Evolutionary conservation across 1,140 invertebrate genomes (phyloP).

Genomic region (Polyergus mexicanus): DNA sequence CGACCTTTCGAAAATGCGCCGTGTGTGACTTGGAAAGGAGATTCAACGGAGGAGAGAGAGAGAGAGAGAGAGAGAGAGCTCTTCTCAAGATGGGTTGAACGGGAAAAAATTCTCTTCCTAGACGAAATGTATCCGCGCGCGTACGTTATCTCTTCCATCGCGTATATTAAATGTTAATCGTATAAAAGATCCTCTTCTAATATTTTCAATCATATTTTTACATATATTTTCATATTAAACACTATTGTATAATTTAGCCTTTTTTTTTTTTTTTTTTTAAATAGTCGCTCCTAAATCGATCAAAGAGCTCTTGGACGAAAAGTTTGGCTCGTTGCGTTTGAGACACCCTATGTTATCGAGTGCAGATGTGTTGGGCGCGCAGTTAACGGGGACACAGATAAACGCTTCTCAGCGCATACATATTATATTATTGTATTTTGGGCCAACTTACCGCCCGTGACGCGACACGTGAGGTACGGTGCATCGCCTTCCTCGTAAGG

Average conservation of each 20-base stretch:
- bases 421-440: slow-evolving; percentile 53
- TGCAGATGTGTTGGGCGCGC: slow-evolving; percentile 2
- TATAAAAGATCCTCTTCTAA: not conserved
- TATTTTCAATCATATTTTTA: not conserved
- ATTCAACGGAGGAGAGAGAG: not conserved
- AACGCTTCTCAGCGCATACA: slow-evolving; percentile 31
- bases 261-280: not conserved
- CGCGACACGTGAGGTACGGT: slow-evolving; percentile 88
- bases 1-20: slow-evolving; percentile 25
- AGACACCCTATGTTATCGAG: not conserved
- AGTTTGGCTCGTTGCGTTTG: not conserved
- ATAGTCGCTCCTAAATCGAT: not conserved
- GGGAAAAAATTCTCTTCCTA: slow-evolving; percentile 34
- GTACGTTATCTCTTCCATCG: slow-evolving; percentile 4
- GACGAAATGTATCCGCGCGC: no score
- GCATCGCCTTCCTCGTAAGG: slow-evolving; percentile 89
- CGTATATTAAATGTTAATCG: slow-evolving; percentile 33
- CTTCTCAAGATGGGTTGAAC: slow-evolving; percentile 8
- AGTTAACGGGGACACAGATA: not conserved
- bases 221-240: no score
- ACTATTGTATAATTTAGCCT: no score
- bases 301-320: not conserved
- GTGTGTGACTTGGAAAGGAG: slow-evolving; percentile 5
- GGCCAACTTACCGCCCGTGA: slow-evolving; percentile 88
- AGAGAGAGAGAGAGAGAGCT: not conserved